Base-by-base conservation (phyloP, 2,888 invertebrate genomes). In the Deilephila porcellus region DNA sequence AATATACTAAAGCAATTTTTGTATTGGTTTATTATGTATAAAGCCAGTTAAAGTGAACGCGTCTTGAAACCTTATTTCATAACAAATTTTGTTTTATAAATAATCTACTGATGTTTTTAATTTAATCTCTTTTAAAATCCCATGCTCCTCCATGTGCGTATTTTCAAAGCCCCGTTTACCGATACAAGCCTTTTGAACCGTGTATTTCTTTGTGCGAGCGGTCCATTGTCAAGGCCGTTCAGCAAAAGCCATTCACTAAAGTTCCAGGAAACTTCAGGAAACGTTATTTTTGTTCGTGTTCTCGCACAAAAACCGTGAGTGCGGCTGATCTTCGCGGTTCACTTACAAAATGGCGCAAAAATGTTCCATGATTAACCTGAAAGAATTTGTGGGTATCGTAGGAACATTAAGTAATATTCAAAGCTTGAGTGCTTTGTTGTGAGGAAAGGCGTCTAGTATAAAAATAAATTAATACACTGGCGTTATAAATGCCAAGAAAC, bases 211-310 rank as follows among this genome's bases (percentile, higher is more conserved):
- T 29, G 11, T 25, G 14, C 29, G 17, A 14, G 17, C 14, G 17
- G 17, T 45, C 71, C 29, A 81, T 82, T 80, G 81, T 78, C 74
- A 75, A 79, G 75, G 73, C 71, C 70, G 73, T 76, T 76, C 70
- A 74, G 71, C 77, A 78, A 78, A 74, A 76, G 74, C 74, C 74
- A 75, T 78, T 74, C 76, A 75, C 71, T 67, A 78, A 74, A 77
- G 52, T 62, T 62, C 62, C 29, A 79, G 20, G 67, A 77, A 78
- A 77, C 73, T 76, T 80, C 75, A 29, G 56, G 29, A 70, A 64
- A 75, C 62, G 71, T 72, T 73, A 67, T 71, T 62, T 52, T 62
- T 45, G 60, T 29, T 60, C 60, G 29, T 71, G 60, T 71, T 29
- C 71, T 60, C 37, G 29, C 29, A 62, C 60, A 60, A 71, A 52